Conservation (phyloP, 2,888 invertebrate genomes). For the Bursaphelenchus okinawaensis region DNA sequence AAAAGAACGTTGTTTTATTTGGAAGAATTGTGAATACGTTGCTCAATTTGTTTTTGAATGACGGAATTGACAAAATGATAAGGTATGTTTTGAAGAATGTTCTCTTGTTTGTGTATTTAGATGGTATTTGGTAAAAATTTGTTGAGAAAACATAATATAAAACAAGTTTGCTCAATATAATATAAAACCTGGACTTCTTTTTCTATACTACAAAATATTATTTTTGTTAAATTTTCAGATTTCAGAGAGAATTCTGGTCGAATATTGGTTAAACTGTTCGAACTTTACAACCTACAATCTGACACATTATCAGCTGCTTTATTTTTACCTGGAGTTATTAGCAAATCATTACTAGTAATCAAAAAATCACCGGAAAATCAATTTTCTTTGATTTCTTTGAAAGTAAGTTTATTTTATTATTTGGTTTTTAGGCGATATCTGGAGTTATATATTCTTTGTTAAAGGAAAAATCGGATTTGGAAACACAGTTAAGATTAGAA, state of each 20-base stretch:
- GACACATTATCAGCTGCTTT: background rate
- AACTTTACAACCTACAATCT: background rate
- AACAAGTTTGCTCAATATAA: too few species aligned
- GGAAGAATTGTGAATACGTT: background rate
- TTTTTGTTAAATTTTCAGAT: too few species aligned
- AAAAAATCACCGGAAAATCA: background rate
- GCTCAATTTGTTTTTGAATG: background rate
- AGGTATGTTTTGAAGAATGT: background rate
- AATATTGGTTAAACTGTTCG: background rate
- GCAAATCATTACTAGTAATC: background rate
- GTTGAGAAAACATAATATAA: too few species aligned
- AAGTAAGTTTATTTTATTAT: background rate
- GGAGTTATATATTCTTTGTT: background rate
- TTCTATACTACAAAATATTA: too few species aligned
- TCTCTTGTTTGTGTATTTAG: too few species aligned
- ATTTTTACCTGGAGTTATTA: slow-evolving; percentile 8
- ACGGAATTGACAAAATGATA: background rate
- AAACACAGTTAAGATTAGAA: too few species aligned
- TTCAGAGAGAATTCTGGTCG: too few species aligned
- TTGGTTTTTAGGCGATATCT: background rate
- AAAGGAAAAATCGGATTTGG: too few species aligned
- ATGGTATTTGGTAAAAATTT: too few species aligned
- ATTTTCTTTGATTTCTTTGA: background rate
- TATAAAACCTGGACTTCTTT: too few species aligned
- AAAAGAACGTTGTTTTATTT: background rate